Base-by-base conservation (phyloP, 2,797 vertebrate species). In the Mus spretus region DNA sequence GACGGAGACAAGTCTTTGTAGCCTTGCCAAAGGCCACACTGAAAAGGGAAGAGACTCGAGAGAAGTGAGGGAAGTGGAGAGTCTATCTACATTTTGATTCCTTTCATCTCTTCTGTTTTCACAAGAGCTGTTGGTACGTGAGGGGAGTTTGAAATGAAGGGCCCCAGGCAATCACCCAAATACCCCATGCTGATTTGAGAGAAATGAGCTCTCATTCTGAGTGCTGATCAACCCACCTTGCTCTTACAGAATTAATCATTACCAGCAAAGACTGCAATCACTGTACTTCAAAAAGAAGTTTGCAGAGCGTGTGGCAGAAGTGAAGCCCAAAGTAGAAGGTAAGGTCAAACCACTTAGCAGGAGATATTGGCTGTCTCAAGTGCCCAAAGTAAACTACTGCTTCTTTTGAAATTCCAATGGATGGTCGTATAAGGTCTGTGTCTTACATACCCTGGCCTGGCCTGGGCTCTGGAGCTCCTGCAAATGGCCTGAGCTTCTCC, bases 241-340 rank as follows among this genome's bases (percentile, higher is more conserved):
- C 95, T 98, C 90, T 96, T 96, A 90, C 98, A 99, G 99, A 98
- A 99, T 99, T 97, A 99, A 99, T 98, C 99, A 99, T 98, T 99
- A 99, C 95, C 99, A 99, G 74, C 99, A 99, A 97, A 99, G 99
- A 97, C 97, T 99, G 34, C 99, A 99, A 91, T 99, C 99, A 0
- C 98, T 99, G 61, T 99, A 99, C 98, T 99, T 99, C 98, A 99
- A 99, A 98, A 99, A 99, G 98, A 99, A 99, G 98, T 99, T 99
- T 98, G 98, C 99, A 34, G 99, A 99, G 97, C 99, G 99, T 96
- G 98, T 99, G 91, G 98, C 99, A 47, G 99, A 99, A 94, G 98
- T 99, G 96, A 99, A 99, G 97, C 99, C 99, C 47, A 99, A 99
- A 98, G 99, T 99, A 91, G 99, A 99, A 99, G 99, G 99, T 99